These are phyloP conservation scores for Teleogryllus oceanicus DNA, from an alignment of 2,888 invertebrate species.

Conservation along the genomic window DNA sequence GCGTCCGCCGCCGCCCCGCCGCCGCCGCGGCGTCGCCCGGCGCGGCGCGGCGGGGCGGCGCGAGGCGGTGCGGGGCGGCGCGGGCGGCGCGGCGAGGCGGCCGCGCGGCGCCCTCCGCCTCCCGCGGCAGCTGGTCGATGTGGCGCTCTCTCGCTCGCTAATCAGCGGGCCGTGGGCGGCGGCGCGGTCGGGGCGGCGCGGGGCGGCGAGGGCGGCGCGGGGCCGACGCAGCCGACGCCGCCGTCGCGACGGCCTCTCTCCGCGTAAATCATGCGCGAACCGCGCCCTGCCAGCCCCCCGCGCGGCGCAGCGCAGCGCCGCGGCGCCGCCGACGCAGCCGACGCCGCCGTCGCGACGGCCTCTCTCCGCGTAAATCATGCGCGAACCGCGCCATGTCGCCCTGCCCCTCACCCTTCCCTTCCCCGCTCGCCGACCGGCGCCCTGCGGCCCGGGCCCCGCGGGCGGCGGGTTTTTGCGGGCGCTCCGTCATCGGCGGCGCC, in stretches of 20 bases:
- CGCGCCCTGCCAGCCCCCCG: conserved; percentile 36
- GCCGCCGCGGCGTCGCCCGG: neutral
- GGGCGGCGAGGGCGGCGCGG: neutral
- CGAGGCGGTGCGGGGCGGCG: neutral
- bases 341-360: neutral
- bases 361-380: neutral
- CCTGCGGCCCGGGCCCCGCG: neutral
- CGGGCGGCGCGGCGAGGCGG: conserved; percentile 38
- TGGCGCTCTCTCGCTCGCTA: conserved; percentile 23
- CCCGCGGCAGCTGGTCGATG: conserved; percentile 18
- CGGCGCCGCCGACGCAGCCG: conserved; percentile 29
- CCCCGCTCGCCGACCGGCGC: neutral
- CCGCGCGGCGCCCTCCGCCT: conserved; percentile 42
- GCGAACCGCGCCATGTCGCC: neutral
- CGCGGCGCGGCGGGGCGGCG: neutral
- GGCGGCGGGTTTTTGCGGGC: conserved; percentile 37
- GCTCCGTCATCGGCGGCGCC: conserved; percentile 35
- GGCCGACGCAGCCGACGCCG: neutral
- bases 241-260: neutral
- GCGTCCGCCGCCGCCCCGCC: conserved; percentile 44
- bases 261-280: neutral
- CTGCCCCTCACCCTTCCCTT: neutral
- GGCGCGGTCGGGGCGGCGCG: neutral
- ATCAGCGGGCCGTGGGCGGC: conserved; percentile 28
- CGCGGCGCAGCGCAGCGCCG: conserved; percentile 42